Conservation (phyloP, 37 sponge, comb jelly and placozoan genomes). For the Halisarca cf. caerulea region DNA sequence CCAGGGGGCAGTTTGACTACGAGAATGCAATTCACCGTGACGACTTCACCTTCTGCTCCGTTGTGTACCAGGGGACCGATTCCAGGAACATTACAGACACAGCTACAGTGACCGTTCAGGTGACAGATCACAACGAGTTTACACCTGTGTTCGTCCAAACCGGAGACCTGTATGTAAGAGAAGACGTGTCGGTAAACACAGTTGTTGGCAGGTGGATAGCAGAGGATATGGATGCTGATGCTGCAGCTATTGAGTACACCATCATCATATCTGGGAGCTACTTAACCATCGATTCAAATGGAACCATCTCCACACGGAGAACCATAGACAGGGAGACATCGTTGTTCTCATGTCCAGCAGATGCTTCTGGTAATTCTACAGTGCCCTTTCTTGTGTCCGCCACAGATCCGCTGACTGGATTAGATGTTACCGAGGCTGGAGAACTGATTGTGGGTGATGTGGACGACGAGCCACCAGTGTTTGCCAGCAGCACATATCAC, state of each 20-base stretch:
- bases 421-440: not conserved
- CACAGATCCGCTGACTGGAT: conserved; percentile 8
- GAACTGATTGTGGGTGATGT: conserved; percentile 13
- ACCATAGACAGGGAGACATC: conserved; percentile 55
- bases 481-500: conserved; percentile 36
- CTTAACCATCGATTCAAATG: conserved; percentile 5
- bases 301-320: conserved; percentile 32
- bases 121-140: conserved; percentile 53
- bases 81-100: conserved; percentile 24
- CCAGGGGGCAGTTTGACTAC: not conserved
- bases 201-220: conserved; percentile 40
- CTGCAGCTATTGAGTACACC: conserved; percentile 8
- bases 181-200: not conserved
- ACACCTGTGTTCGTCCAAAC: not conserved
- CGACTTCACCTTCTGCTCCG: conserved; percentile 15
- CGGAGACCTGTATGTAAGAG: not conserved
- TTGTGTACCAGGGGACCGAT: conserved; percentile 22
- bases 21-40: not conserved
- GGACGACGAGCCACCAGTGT: conserved; percentile 60
- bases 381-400: conserved; percentile 48
- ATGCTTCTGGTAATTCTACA: conserved; percentile 37
- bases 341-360: conserved; percentile 25
- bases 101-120: conserved; percentile 28
- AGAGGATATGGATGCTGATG: conserved; percentile 40
- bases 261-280: conserved; percentile 33